Base-by-base conservation (phyloP, 2,113 vertebrate species). In the Cettia cetti region DNA sequence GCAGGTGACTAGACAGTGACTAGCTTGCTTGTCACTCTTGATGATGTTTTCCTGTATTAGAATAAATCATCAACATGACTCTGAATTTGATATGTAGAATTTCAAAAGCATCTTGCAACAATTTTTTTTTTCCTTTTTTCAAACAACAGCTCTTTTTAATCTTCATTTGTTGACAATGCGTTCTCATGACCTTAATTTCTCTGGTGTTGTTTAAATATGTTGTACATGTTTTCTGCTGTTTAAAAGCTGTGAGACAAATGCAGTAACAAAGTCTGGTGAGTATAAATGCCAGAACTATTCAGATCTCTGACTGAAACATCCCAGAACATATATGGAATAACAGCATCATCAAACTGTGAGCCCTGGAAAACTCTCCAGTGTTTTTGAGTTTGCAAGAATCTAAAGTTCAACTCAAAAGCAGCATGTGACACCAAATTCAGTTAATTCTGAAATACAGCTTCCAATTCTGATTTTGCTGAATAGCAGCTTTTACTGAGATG, bases 221-320 rank as follows among this genome's bases (percentile, higher is more conserved):
- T 74, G 94, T 94, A 88, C 96, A 89, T 96, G 94, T 95, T 97
- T 97, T 97, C 95, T 91, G 87, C 94, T 95, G 94, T 94, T 97
- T 96, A 97, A 96, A 97, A 98, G 97, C 97, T 97, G 96, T 75
- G 97, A 97, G 97, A 97, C 97, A 97, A 97, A 95, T 85, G 95
- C 94, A 94, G 89, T 95, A 97, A 98, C 96, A 97, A 97, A 97
- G 95, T 97, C 96, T 97, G 97, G 95, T 89, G 96, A 89, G 94
- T 66, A 94, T 66, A 89, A 72, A 92, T 79, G 97, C 96, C 97
- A 98, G 96, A 93, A 95, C 89, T 76, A 92, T 53, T 60, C 82
- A 84, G 82, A 90, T 96, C 96, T 88, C 87, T 76, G 82, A 89
- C 83, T 78, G 86, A 90, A 94, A 97, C 93, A 94, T 33, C 71